Base-by-base conservation (phyloP, 64 coral and sea anemone genomes). In the Montipora cactus region DNA sequence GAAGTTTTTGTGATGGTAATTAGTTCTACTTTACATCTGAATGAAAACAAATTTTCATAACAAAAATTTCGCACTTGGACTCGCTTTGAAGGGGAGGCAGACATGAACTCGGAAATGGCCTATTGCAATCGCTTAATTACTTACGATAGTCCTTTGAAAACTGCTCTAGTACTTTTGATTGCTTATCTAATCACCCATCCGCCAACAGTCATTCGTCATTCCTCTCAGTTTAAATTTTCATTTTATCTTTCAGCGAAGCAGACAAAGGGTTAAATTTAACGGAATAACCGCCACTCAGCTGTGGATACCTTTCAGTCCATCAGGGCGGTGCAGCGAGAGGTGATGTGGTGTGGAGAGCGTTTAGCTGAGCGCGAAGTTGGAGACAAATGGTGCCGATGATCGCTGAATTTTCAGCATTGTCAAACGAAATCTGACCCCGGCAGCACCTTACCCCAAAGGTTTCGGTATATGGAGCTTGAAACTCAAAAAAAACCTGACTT, bases 241-340 rank as follows among this genome's bases (percentile, higher is more conserved):
- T 62, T 62, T 82, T 59, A 21, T 64, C 5, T 81, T 82, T 16
- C 25, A 82, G 79, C 16, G 79, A 82, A 44, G 57, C 79, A 25
- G 79, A 82, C 57, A 82, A 82, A 64, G 79, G 79, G 5, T 61
- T 82, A 22, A 82, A 64, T 64, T 64, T 82, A 62, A 44, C 79
- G 25, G 79, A 82, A 37, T 82, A 82, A 15, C 15, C 10, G 5
- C 13, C 4, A 4, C 22, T 64, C 52, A 37, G 10, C 57, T 44
- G 1, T 4, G 11, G 11, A 3, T 49, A 4, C 2, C 46, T 7
- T 64, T 50, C 45, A 71, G 68, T 48, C 47, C 19, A 0, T 57
- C 10, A 37, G 46, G 8, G 37, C 46, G 37, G 37, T 37, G 37
- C 37, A 37, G 37, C 28, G 1, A 8, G 2, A 44, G 4, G 4